Evolutionary conservation across 2,113 vertebrate species (phyloP).

Genomic region (Amia ocellicauda): DNA sequence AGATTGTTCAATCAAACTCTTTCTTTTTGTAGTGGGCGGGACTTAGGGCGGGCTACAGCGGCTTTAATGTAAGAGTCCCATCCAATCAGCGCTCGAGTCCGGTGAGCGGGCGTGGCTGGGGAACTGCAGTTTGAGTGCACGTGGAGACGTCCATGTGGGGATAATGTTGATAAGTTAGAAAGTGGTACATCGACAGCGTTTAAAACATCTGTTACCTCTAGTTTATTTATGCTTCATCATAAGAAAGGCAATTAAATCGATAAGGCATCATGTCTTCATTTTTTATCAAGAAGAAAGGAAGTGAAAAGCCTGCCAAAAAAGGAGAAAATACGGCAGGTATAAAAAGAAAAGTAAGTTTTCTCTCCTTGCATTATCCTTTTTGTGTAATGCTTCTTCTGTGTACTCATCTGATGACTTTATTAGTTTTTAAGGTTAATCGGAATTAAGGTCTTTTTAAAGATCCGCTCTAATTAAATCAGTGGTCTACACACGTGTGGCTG

Average conservation of each 20-base stretch:
- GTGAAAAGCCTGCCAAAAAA: constrained; percentile 35
- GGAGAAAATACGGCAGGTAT: constrained; percentile 26
- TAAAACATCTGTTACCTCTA: too few relatives aligned
- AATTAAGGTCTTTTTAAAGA: too few relatives aligned
- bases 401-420: too few relatives aligned
- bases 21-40: neutral
- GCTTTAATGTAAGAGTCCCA: fast-evolving
- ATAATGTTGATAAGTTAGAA: constrained; percentile 35
- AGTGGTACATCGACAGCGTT: neutral
- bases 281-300: constrained; percentile 59
- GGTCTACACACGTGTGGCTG: too few relatives aligned
- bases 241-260: neutral
- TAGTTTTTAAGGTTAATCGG: too few relatives aligned
- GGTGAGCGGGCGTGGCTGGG: neutral
- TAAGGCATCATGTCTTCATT: constrained; percentile 58
- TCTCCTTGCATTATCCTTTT: too few relatives aligned
- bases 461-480: too few relatives aligned
- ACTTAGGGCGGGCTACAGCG: neutral
- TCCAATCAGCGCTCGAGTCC: constrained; percentile 33
- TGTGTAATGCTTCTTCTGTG: too few relatives aligned
- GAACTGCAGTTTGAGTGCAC: constrained; percentile 20
- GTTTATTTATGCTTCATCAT: neutral
- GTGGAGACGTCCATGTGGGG: constrained; percentile 54
- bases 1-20: too few relatives aligned
- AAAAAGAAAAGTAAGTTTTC: constrained; percentile 58